Conservation (phyloP, 2,888 invertebrate genomes). For the Thymelicus lineola region DNA sequence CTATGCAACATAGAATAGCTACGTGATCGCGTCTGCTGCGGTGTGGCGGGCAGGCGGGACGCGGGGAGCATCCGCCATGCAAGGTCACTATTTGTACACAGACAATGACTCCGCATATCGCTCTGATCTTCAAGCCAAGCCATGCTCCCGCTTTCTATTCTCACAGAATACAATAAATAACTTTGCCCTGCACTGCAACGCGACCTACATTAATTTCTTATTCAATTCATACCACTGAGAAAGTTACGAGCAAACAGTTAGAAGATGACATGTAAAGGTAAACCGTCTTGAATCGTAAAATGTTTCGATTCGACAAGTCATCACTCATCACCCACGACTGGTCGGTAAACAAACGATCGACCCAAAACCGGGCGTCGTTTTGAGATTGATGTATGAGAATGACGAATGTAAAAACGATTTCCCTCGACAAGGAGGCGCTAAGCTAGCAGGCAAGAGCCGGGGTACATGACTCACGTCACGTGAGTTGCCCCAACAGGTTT, state of each 20-base stretch:
- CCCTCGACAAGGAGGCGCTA: neutral
- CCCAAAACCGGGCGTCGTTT: neutral
- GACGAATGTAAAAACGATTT: neutral
- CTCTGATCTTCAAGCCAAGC: slow-evolving; percentile 11
- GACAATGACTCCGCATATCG: slow-evolving; percentile 1
- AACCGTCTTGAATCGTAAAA: neutral
- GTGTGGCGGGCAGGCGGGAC: neutral
- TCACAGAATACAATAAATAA: slow-evolving; percentile 8
- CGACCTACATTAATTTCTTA: slow-evolving; percentile 6
- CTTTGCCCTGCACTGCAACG: slow-evolving; percentile 4
- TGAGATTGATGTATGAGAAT: neutral
- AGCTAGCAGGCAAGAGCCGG: neutral
- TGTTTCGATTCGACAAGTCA: neutral
- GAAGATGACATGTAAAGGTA: neutral
- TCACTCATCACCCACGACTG: neutral
- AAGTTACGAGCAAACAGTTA: slow-evolving; percentile 1
- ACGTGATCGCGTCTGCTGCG: neutral
- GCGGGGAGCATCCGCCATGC: neutral
- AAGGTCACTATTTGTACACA: slow-evolving; percentile 13
- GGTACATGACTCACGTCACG: neutral
- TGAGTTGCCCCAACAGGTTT: slow-evolving; percentile 10
- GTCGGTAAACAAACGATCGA: slow-evolving; percentile 1
- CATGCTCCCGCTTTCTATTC: slow-evolving; percentile 5
- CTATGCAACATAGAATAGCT: neutral
- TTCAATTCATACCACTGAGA: neutral